These are phyloP conservation scores for Papilio protenor DNA, from an alignment of 2,888 invertebrate species.

Conservation along the genomic window DNA sequence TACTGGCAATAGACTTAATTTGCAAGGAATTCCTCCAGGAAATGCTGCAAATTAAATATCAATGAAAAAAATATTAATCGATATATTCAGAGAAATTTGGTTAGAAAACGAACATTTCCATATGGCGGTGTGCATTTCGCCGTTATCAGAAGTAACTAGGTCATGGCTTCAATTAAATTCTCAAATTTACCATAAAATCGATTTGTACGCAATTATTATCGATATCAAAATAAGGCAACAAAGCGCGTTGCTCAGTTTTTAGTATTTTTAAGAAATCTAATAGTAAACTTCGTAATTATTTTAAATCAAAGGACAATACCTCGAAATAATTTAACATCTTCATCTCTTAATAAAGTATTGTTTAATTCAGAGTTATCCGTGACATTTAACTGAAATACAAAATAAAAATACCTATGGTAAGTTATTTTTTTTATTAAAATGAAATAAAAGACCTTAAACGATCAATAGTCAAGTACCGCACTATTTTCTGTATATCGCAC, in stretches of 20 bases:
- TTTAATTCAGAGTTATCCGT: background rate
- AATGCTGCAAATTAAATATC: conserved; percentile 52
- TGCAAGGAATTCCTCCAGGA: conserved; percentile 62
- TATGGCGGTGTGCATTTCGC: background rate
- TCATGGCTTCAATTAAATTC: conserved; percentile 43
- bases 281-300: background rate
- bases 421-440: background rate
- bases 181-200: conserved; percentile 36
- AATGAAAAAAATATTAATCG: background rate
- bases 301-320: conserved; percentile 4
- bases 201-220: conserved; percentile 11
- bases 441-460: background rate
- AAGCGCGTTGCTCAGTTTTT: background rate
- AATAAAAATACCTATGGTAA: background rate
- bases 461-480: background rate
- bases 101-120: background rate
- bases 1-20: conserved; percentile 57
- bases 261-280: background rate
- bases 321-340: conserved; percentile 19
- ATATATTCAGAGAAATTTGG: background rate
- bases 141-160: conserved; percentile 47
- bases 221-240: conserved; percentile 8
- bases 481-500: conserved; percentile 53
- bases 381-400: background rate
- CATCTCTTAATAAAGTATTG: background rate